phyloP scores from a whole-genome alignment of 1,140 invertebrate genomes.

The Trichomalopsis sarcophagae region DNA sequence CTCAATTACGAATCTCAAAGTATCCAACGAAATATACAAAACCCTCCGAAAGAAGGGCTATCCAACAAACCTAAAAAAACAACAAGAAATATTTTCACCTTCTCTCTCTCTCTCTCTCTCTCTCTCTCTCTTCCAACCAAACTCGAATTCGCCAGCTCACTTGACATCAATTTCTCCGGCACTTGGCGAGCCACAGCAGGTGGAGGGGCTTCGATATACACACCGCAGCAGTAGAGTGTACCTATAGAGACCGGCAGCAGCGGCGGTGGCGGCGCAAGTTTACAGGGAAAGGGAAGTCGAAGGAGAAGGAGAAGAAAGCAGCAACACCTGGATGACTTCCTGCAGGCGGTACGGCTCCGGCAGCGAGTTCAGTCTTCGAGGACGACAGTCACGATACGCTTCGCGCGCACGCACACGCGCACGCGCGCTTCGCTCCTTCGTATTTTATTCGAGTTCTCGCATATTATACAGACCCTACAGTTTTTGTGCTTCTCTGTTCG shows the following conservation, averaged over 20 bases:
- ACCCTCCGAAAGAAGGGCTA: too few species aligned
- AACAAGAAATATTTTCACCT: not conserved
- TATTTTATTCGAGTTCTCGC: not conserved
- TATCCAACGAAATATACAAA: too few species aligned
- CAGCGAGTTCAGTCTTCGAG: constrained; percentile 44
- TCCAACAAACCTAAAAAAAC: not conserved
- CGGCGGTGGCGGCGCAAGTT: not conserved
- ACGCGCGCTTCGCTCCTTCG: not conserved
- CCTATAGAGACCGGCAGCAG: not conserved
- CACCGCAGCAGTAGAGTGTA: not conserved
- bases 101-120: not conserved
- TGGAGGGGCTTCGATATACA: not conserved
- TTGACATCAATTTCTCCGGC: constrained; percentile 15
- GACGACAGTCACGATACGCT: constrained; percentile 33
- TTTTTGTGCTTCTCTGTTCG: not conserved
- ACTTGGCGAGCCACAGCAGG: constrained; percentile 12
- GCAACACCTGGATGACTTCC: constrained; percentile 44
- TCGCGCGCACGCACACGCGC: constrained; percentile 24
- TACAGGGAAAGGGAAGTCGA: constrained; percentile 8
- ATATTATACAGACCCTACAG: not conserved
- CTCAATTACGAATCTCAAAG: too few species aligned
- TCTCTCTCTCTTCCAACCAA: not conserved
- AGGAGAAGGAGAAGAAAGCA: constrained; percentile 30
- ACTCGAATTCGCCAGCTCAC: not conserved
- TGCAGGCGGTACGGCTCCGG: constrained; percentile 20